Conservation (phyloP, 2,797 vertebrate genomes). For the Luscinia megarhynchos region DNA sequence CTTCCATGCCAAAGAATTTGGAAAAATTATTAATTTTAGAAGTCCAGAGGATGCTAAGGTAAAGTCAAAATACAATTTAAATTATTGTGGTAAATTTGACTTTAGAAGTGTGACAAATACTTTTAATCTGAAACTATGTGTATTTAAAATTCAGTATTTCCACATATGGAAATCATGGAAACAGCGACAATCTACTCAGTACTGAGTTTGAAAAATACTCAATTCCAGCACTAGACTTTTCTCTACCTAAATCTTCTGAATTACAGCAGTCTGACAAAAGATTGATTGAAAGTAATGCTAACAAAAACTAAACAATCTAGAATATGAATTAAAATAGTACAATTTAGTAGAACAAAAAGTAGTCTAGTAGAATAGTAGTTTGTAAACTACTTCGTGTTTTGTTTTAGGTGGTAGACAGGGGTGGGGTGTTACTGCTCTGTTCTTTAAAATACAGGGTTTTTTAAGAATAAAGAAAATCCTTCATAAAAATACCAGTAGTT, state of each 20-base stretch:
- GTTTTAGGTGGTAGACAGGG: not conserved
- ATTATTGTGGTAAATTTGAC: not conserved
- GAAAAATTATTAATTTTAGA: conserved; percentile 98
- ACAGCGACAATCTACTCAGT: not conserved
- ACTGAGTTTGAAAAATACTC: not conserved
- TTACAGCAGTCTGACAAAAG: not conserved
- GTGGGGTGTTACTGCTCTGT: not conserved
- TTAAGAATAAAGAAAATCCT: not conserved
- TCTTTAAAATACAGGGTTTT: not conserved
- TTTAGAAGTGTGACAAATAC: not conserved
- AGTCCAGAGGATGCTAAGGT: conserved; percentile 92
- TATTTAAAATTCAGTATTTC: not conserved
- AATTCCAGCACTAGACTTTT: not conserved
- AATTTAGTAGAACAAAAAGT: not conserved
- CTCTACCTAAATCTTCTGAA: not conserved
- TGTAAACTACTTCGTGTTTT: not conserved
- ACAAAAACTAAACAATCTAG: not conserved
- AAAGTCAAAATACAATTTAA: conserved; percentile 51
- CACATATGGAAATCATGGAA: not conserved
- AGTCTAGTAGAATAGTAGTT: not conserved
- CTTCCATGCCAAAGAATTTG: conserved; percentile 98
- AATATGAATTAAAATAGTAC: not conserved
- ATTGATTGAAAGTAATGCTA: not conserved
- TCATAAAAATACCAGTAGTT: not conserved
- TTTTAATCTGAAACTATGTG: not conserved